Evolutionary conservation across 2,113 vertebrate species (phyloP).

Genomic region (Himantopus leucocephalus): DNA sequence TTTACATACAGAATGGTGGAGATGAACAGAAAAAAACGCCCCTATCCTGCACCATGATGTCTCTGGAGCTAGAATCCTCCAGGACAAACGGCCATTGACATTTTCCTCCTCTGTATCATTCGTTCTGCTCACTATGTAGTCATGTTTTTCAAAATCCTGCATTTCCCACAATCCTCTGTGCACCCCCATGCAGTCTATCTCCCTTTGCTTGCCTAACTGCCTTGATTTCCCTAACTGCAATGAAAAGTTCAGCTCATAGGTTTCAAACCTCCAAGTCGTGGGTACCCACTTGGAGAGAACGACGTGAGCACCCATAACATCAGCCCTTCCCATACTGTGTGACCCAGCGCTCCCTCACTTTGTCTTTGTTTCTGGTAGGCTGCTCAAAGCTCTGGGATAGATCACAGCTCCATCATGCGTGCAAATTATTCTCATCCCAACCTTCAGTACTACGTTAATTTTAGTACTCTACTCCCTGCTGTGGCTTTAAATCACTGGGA

Average conservation of each 20-base stretch:
- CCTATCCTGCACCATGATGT: no score
- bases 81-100: not conserved
- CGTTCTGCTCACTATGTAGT: not conserved
- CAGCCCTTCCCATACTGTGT: not conserved
- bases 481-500: slow-evolving; percentile 16
- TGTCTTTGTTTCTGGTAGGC: not conserved
- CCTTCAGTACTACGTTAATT: not conserved
- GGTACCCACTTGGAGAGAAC: not conserved
- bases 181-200: accelerated
- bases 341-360: not conserved
- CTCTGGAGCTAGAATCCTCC: not conserved
- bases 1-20: not conserved
- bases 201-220: not conserved
- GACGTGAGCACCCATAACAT: not conserved
- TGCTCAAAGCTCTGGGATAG: not conserved
- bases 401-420: not conserved
- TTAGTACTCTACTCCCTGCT: slow-evolving; percentile 1
- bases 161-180: not conserved
- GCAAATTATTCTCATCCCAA: not conserved
- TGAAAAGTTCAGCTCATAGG: not conserved
- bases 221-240: not conserved
- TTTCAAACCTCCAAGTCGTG: not conserved
- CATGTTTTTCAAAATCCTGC: not conserved
- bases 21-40: not conserved
- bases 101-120: not conserved